Conservation (phyloP, 2,113 vertebrate genomes). For the Climacteris rufus region DNA sequence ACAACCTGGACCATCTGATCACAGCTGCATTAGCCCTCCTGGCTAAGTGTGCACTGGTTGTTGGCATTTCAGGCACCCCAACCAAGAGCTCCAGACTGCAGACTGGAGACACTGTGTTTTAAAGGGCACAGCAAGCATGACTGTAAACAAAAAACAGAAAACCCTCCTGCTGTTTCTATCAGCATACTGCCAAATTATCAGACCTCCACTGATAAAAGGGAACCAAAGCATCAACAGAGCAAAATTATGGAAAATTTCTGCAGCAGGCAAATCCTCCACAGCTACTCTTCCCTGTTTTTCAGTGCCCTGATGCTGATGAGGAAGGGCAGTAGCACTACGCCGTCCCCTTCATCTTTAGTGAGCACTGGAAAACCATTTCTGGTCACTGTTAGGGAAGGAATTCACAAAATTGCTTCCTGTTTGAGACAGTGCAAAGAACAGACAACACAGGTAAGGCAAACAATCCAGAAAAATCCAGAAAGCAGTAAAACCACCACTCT, state of each 20-base stretch:
- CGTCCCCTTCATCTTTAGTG: not conserved
- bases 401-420: not conserved
- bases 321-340: not conserved
- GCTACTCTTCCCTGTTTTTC: not conserved
- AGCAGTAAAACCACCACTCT: not conserved
- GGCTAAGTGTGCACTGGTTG: fast-evolving
- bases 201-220: not conserved
- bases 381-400: not conserved
- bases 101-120: not conserved
- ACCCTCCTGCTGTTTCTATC: not conserved
- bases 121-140: not conserved
- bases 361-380: not conserved
- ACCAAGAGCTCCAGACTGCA: not conserved
- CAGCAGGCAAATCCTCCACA: not conserved
- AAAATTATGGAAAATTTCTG: not conserved
- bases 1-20: not conserved
- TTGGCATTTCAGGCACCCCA: not conserved
- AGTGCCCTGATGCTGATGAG: not conserved
- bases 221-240: not conserved
- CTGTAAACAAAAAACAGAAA: constrained; percentile 5
- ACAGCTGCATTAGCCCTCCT: not conserved
- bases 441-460: not conserved
- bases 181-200: not conserved
- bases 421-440: not conserved
- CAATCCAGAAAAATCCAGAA: not conserved